These are phyloP conservation scores for Ceramica pisi DNA, from an alignment of 2,888 invertebrate species.

Conservation along the genomic window DNA sequence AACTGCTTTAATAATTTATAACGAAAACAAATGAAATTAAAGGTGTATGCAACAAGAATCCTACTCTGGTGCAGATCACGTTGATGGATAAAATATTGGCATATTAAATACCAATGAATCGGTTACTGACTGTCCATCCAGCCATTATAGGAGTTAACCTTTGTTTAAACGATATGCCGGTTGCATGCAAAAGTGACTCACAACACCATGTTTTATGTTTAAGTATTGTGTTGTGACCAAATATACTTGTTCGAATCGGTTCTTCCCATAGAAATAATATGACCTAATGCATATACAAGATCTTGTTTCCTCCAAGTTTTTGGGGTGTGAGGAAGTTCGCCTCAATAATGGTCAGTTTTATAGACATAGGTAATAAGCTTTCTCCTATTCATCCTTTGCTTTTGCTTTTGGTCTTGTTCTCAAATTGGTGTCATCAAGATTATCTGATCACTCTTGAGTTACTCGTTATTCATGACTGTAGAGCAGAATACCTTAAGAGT, in stretches of 20 bases:
- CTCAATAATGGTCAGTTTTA: too few relatives aligned
- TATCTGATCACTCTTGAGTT: too few relatives aligned
- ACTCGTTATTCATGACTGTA: too few relatives aligned
- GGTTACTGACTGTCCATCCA: neutral
- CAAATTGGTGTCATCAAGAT: too few relatives aligned
- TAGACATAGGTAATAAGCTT: too few relatives aligned
- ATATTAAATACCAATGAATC: constrained; percentile 13
- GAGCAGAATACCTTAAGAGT: neutral
- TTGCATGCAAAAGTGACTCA: constrained; percentile 16
- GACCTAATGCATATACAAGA: neutral
- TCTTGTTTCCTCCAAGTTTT: too few relatives aligned
- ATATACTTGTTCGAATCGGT: neutral
- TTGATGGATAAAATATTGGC: constrained; percentile 14
- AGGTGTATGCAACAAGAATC: neutral
- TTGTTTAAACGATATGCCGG: constrained; percentile 4
- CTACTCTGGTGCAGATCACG: neutral
- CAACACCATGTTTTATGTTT: neutral
- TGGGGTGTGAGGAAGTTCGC: too few relatives aligned
- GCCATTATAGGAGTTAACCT: constrained; percentile 17
- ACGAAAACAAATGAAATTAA: neutral
- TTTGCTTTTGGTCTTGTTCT: too few relatives aligned
- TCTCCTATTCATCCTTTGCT: too few relatives aligned
- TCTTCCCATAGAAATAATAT: neutral
- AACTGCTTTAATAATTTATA: neutral
- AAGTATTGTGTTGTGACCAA: neutral